Evolutionary conservation across 2,797 vertebrate species (phyloP).

Genomic region (Otolemur crassicaudatus): DNA sequence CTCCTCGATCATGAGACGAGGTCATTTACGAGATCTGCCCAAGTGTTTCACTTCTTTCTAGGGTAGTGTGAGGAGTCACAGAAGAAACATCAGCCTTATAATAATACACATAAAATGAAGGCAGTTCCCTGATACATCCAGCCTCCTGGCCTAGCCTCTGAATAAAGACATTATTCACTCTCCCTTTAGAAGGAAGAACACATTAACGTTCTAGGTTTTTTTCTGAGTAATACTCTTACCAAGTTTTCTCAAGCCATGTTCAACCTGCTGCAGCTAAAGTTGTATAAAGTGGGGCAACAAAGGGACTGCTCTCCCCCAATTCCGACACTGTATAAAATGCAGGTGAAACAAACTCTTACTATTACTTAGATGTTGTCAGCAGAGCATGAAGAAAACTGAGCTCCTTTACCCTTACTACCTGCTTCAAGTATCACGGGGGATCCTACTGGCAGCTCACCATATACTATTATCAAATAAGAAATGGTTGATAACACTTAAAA

Average conservation of each 20-base stretch:
- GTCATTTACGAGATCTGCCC: neutral
- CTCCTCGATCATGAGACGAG: neutral
- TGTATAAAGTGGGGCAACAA: neutral
- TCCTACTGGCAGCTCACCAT: neutral
- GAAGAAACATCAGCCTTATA: neutral
- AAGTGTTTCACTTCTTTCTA: neutral
- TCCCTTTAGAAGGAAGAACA: neutral
- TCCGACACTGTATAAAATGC: neutral
- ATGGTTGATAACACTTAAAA: slow-evolving; percentile 14
- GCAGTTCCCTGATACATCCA: neutral
- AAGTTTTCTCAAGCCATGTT: neutral
- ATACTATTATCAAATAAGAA: neutral
- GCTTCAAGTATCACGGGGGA: neutral
- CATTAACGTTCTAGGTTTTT: neutral
- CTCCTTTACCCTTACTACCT: neutral
- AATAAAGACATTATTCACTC: neutral
- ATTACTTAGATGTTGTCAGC: neutral
- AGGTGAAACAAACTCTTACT: neutral
- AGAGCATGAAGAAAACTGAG: slow-evolving; percentile 8
- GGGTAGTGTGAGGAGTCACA: neutral
- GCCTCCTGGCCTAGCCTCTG: neutral
- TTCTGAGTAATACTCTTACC: neutral
- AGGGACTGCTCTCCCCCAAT: neutral
- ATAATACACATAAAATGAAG: neutral
- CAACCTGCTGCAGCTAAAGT: neutral